These are phyloP conservation scores for Vanacampus margaritifer DNA, from an alignment of 2,113 vertebrate genomes.

Conservation along the genomic window DNA sequence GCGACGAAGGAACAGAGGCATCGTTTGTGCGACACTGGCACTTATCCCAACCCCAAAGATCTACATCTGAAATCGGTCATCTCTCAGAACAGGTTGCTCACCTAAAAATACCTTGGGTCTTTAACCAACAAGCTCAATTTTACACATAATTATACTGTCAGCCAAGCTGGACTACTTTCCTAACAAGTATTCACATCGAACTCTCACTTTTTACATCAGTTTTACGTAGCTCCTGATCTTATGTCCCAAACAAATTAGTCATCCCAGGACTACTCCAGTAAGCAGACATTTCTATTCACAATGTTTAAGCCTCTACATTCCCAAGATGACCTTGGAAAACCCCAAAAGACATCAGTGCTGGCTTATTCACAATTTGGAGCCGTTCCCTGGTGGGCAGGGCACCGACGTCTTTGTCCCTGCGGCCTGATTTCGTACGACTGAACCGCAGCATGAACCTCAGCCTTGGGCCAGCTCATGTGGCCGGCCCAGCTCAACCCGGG, in stretches of 20 bases:
- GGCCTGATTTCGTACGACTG: constrained; percentile 50
- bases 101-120: constrained; percentile 38
- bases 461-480: constrained; percentile 52
- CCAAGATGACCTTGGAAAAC: constrained; percentile 60
- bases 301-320: constrained; percentile 24
- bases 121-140: constrained; percentile 19
- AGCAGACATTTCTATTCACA: constrained; percentile 41
- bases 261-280: constrained; percentile 33
- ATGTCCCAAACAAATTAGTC: constrained; percentile 38
- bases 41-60: constrained; percentile 26
- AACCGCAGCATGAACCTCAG: constrained; percentile 47
- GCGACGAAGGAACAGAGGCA: constrained; percentile 44
- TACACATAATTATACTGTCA: not conserved
- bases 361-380: constrained; percentile 51
- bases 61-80: constrained; percentile 38
- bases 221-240: not conserved
- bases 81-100: constrained; percentile 33
- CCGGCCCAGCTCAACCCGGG: constrained; percentile 31
- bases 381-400: constrained; percentile 45
- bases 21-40: constrained; percentile 44
- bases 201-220: not conserved
- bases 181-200: not conserved
- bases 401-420: constrained; percentile 40
- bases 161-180: not conserved
- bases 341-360: constrained; percentile 52